Percentiles rank a stretch among this genome's conserved stretches.
These are phyloP conservation scores for Hypotaenidia philippensis DNA, from an alignment of 2,797 vertebrate genomes.

Conservation along the genomic window DNA sequence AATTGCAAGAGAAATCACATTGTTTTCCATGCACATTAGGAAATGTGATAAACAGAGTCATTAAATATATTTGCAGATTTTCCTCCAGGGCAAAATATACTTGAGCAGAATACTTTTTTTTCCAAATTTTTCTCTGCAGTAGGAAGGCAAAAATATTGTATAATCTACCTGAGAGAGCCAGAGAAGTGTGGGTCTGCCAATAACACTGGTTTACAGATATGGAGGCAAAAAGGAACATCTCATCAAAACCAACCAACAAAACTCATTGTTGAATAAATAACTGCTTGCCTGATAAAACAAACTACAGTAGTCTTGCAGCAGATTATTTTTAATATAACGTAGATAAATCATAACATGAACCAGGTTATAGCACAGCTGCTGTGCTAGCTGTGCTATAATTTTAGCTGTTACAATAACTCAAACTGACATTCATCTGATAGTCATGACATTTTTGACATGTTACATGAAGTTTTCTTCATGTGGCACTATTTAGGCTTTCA, in stretches of 20 bases:
- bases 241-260: background rate
- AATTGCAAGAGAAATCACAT: background rate
- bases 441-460: background rate
- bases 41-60: slow-evolving; percentile 21
- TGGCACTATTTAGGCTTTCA: background rate
- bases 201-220: background rate
- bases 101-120: background rate
- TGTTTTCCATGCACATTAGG: slow-evolving; percentile 12
- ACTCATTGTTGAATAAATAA: background rate
- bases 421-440: background rate
- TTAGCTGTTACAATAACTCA: background rate
- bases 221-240: background rate
- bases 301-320: background rate
- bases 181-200: background rate
- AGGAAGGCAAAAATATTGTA: background rate
- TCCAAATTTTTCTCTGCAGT: background rate
- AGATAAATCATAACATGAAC: background rate
- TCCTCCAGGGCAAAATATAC: slow-evolving; percentile 13
- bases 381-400: background rate
- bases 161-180: background rate
- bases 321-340: background rate
- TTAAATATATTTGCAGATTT: slow-evolving; percentile 24
- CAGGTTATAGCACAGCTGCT: background rate
- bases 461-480: background rate
- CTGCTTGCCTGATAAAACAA: background rate